phyloP scores from a whole-genome alignment of 1,140 invertebrate species.

The Megathymus violae region DNA sequence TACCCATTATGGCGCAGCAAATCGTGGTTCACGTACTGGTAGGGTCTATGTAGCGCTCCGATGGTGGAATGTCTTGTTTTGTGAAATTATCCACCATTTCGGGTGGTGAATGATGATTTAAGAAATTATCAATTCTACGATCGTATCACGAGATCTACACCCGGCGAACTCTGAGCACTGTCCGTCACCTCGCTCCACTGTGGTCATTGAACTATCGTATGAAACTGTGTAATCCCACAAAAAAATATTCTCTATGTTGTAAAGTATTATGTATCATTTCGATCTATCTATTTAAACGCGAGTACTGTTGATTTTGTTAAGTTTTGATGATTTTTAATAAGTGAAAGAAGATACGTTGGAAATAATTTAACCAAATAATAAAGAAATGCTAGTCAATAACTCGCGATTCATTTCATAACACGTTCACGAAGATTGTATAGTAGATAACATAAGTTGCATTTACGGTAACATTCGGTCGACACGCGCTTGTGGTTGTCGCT shows the following conservation, averaged over 20 bases:
- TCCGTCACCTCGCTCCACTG: too few relatives aligned
- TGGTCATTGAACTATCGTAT: too few relatives aligned
- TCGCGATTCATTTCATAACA: slow-evolving; percentile 14
- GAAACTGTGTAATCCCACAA: background rate
- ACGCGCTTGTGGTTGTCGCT: background rate
- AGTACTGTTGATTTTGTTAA: slow-evolving; percentile 16
- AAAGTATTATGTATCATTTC: background rate
- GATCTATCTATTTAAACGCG: slow-evolving; percentile 1
- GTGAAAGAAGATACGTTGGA: background rate
- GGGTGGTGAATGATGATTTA: too few relatives aligned
- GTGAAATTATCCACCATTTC: too few relatives aligned
- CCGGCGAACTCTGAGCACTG: too few relatives aligned
- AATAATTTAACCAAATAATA: slow-evolving; percentile 23
- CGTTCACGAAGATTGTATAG: background rate
- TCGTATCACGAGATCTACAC: too few relatives aligned
- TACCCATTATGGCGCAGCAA: too few relatives aligned
- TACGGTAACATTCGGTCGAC: background rate
- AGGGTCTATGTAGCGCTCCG: too few relatives aligned
- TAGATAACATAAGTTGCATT: background rate
- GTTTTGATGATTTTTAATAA: slow-evolving; percentile 11
- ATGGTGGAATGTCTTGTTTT: too few relatives aligned
- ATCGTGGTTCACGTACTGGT: too few relatives aligned
- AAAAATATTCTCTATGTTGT: background rate
- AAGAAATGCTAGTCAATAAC: slow-evolving; percentile 28
- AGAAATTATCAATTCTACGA: too few relatives aligned